Evolutionary conservation across 2,797 vertebrate genomes (phyloP).

Genomic region (Thripadectes ignobilis): DNA sequence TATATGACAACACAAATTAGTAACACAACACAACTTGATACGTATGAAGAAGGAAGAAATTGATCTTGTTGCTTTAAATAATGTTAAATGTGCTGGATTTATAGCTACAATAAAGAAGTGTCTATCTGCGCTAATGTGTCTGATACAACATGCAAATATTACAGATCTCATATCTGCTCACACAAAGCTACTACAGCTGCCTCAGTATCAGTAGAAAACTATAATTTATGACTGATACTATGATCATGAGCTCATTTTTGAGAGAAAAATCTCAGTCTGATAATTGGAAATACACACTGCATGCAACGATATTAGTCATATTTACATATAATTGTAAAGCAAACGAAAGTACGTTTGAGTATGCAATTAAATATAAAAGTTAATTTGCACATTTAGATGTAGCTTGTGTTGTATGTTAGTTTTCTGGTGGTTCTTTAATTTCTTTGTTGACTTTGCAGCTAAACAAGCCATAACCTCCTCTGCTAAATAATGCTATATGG

Average conservation of each 20-base stretch:
- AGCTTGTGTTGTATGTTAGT: not conserved
- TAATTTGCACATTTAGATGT: not conserved
- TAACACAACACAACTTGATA: not conserved
- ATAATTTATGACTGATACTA: not conserved
- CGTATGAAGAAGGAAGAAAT: not conserved
- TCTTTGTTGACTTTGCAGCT: not conserved
- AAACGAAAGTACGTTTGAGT: not conserved
- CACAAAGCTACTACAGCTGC: not conserved
- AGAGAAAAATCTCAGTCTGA: not conserved
- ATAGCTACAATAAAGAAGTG: not conserved
- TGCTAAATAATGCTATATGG: accelerated
- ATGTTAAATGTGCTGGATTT: not conserved
- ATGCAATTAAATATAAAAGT: not conserved
- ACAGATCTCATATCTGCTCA: not conserved
- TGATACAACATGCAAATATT: not conserved
- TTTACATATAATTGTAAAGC: not conserved
- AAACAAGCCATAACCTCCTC: not conserved
- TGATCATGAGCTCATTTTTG: not conserved
- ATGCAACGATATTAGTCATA: not conserved
- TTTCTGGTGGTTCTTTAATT: not conserved
- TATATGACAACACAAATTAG: not conserved
- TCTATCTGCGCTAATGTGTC: not conserved
- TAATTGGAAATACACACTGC: not conserved
- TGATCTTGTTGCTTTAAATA: not conserved
- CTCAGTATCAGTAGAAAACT: not conserved